A percentile compares a stretch with the other conserved stretches of the same genome.
These are phyloP conservation scores for Nesometra sesokonis DNA, from an alignment of 35 echinoderm and acorn worm genomes.

Conservation along the genomic window DNA sequence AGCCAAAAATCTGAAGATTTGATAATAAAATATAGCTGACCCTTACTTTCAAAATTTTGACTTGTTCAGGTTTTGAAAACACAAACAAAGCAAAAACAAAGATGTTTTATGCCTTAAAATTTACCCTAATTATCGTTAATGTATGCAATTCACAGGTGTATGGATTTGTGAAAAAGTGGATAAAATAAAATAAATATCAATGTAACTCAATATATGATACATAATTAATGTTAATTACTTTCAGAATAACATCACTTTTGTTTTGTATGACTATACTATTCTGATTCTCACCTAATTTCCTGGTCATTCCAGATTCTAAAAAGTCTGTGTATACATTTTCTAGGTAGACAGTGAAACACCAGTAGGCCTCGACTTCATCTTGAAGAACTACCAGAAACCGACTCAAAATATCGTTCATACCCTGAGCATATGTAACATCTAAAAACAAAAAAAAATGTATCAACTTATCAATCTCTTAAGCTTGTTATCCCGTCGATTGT, in stretches of 20 bases:
- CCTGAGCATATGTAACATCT: slow-evolving; percentile 99
- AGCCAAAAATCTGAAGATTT: too few species aligned
- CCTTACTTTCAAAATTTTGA: too few species aligned
- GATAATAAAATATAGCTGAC: too few species aligned
- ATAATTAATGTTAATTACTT: background rate
- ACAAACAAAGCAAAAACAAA: too few species aligned
- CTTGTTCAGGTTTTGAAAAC: too few species aligned
- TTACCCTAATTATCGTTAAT: too few species aligned
- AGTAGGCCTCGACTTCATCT: slow-evolving; percentile 88
- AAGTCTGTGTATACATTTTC: slow-evolving; percentile 92
- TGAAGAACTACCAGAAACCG: slow-evolving; percentile 93
- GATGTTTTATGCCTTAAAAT: too few species aligned
- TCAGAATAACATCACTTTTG: background rate
- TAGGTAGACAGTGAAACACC: slow-evolving; percentile 88
- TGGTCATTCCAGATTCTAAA: slow-evolving; percentile 86
- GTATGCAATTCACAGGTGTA: background rate
- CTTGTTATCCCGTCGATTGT: too few species aligned
- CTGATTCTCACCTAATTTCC: slow-evolving; percentile 63
- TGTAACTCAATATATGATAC: background rate
- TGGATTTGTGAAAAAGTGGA: background rate
- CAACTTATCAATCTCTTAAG: too few species aligned
- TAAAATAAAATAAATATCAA: background rate
- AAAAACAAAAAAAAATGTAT: background rate
- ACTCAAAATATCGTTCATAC: slow-evolving; percentile 97
- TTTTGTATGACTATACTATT: background rate